These are phyloP conservation scores for Drosophila neoperkinsi DNA, from an alignment of 2,888 invertebrate genomes.

Conservation along the genomic window DNA sequence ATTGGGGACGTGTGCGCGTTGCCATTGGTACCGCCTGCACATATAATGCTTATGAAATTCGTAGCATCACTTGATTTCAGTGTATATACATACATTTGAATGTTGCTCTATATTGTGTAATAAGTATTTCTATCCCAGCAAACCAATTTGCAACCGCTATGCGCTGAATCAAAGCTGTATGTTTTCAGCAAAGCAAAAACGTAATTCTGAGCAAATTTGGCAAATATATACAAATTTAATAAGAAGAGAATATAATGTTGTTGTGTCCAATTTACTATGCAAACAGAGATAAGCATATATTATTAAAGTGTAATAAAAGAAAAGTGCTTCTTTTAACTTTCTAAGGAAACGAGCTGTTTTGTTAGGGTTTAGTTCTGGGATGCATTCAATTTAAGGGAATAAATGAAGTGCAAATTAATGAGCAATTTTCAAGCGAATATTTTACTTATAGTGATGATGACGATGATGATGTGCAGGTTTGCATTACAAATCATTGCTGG, in stretches of 20 bases:
- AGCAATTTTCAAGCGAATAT: neutral
- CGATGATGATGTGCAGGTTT: neutral
- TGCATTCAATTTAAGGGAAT: neutral
- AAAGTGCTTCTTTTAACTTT: neutral
- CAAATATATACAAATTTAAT: slow-evolving; percentile 65
- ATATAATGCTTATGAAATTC: slow-evolving; percentile 70
- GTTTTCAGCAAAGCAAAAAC: slow-evolving; percentile 18
- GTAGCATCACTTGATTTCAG: slow-evolving; percentile 40
- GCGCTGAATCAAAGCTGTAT: slow-evolving; percentile 29
- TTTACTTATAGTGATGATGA: neutral
- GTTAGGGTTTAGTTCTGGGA: too few relatives aligned
- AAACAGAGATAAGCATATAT: neutral
- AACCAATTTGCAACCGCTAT: slow-evolving; percentile 31
- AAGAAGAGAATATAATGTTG: slow-evolving; percentile 28
- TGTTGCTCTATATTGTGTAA: slow-evolving; percentile 2
- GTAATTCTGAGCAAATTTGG: slow-evolving; percentile 15
- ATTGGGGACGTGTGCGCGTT: slow-evolving; percentile 73
- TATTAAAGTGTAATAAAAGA: neutral
- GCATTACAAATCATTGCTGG: neutral
- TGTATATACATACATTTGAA: neutral
- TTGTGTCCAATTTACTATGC: neutral
- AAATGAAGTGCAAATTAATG: neutral
- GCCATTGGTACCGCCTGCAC: slow-evolving; percentile 73
- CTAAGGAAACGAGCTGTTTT: neutral
- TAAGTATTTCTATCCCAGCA: slow-evolving; percentile 14